A percentile compares a stretch with the other conserved stretches of the same genome.
Evolutionary conservation across 1,140 invertebrate genomes (phyloP).

Genomic region (Bombus soroeensis): DNA sequence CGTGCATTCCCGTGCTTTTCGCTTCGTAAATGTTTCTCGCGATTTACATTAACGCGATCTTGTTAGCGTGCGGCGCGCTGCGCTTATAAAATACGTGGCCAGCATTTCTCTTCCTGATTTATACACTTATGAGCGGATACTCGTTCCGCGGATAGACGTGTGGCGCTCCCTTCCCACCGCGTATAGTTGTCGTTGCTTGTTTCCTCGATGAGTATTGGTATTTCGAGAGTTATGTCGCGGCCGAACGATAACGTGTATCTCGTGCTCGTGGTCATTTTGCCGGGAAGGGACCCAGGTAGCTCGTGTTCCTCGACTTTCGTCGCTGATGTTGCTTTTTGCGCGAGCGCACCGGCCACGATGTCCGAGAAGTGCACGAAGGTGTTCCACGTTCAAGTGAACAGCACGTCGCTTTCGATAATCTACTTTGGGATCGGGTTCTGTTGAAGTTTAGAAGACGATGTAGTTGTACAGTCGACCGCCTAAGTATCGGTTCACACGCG

Average conservation of each 20-base stretch:
- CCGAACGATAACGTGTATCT: constrained; percentile 3
- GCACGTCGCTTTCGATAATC: no score
- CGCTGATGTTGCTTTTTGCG: neutral
- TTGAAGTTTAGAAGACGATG: no score
- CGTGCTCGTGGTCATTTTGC: neutral
- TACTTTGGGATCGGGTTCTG: no score
- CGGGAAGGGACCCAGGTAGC: neutral
- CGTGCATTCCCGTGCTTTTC: neutral
- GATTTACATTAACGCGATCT: constrained; percentile 45
- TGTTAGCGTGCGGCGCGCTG: constrained; percentile 27
- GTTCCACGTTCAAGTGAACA: neutral
- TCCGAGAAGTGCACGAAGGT: neutral
- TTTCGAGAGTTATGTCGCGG: neutral
- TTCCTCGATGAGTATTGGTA: constrained; percentile 9
- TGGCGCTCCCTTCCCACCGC: neutral
- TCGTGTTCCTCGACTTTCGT: neutral
- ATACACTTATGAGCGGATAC: constrained; percentile 29
- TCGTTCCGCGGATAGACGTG: neutral
- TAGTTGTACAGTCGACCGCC: no score
- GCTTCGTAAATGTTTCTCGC: constrained; percentile 25
- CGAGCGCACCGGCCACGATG: neutral
- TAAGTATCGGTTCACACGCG: no score
- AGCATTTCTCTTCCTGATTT: constrained; percentile 39
- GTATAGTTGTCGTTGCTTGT: neutral
- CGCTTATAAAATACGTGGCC: constrained; percentile 27